phyloP scores from a whole-genome alignment of 1,140 invertebrate genomes.

The Phymastichus coffea region DNA sequence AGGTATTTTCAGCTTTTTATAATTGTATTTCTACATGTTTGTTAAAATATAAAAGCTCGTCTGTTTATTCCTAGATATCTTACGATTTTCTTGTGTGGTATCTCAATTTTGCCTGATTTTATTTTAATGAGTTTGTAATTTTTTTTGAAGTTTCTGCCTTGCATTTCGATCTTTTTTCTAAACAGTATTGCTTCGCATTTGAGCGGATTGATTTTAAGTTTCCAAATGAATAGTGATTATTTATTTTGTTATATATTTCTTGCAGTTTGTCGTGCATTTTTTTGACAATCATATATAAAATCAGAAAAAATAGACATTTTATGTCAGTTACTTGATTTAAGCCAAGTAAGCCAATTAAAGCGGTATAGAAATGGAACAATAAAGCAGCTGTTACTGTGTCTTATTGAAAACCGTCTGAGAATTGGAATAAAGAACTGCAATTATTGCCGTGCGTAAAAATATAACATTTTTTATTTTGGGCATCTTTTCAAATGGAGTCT shows the following conservation, averaged over 20 bases:
- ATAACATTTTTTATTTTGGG: slow-evolving; percentile 4
- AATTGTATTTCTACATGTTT: slow-evolving; percentile 14
- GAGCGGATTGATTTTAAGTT: slow-evolving; percentile 9
- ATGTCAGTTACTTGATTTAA: slow-evolving; percentile 1
- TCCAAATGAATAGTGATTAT: slow-evolving; percentile 19
- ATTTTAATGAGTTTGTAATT: background rate
- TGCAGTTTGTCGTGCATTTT: slow-evolving; percentile 1
- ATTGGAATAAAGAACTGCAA: background rate
- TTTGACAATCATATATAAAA: slow-evolving; percentile 16
- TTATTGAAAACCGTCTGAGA: slow-evolving; percentile 30
- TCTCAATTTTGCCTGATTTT: background rate
- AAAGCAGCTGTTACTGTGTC: slow-evolving; percentile 29
- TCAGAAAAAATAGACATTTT: background rate
- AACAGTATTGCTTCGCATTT: slow-evolving; percentile 30
- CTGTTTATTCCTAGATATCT: slow-evolving; percentile 33
- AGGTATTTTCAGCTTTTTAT: slow-evolving; percentile 16
- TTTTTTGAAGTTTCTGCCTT: slow-evolving; percentile 8
- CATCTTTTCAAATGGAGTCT: slow-evolving; percentile 27
- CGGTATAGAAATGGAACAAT: slow-evolving; percentile 28
- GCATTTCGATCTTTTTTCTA: background rate
- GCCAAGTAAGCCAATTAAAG: background rate
- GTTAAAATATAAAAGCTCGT: slow-evolving; percentile 9
- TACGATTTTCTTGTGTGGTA: background rate
- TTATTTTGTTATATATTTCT: slow-evolving; percentile 12
- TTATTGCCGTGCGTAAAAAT: background rate